Base-by-base conservation (phyloP, 2,888 invertebrate species). In the Cactoblastis cactorum region DNA sequence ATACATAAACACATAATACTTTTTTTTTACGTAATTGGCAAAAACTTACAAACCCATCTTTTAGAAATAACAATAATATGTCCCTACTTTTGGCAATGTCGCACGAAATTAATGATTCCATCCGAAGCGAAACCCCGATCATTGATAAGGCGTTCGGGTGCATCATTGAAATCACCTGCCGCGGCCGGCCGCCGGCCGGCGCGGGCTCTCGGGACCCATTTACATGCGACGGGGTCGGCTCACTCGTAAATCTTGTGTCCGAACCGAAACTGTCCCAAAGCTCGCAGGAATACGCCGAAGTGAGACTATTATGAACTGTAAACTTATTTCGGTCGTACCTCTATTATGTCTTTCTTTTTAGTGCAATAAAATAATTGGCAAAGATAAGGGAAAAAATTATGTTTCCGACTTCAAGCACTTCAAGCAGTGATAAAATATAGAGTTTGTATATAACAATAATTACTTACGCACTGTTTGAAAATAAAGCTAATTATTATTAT, bases 141-240 rank as follows among this genome's bases (percentile, higher is more conserved):
- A 43, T 43, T 32, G 43, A 43, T 43, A 43, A 17, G 28, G 4
- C 15, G 8, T 17, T 15, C 8, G 15, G 14, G 11, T 17, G 2
- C 17, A 15, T 14, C n/a, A 43, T 43, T 17, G 32, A 43, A 28
- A 28, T 43, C 43, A 43, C 43, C 43, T 46, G 45, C 34, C 34
- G 33, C n/a, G 18, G n/a, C 33, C 19, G 15, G 18, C 52, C 35
- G 37, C 22, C 39, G 45, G 38, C 45, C 19, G 24, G 28, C 9
- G n/a, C 34, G 8, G 35, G 5, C 46, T 11, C 43, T 3, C 43
- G 43, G 43, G 43, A 43, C 43, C 28, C 32, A 43, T 43, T 28
- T 28, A 11, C 43, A n/a, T 9, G n/a, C 11, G n/a, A 5, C 22
- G 41, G 14, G 19, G 41, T 6, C 43, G 28, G 43, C 28, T n/a